Base-by-base conservation (phyloP, 2,113 vertebrate genomes). In the Myiozetetes cayanensis region DNA sequence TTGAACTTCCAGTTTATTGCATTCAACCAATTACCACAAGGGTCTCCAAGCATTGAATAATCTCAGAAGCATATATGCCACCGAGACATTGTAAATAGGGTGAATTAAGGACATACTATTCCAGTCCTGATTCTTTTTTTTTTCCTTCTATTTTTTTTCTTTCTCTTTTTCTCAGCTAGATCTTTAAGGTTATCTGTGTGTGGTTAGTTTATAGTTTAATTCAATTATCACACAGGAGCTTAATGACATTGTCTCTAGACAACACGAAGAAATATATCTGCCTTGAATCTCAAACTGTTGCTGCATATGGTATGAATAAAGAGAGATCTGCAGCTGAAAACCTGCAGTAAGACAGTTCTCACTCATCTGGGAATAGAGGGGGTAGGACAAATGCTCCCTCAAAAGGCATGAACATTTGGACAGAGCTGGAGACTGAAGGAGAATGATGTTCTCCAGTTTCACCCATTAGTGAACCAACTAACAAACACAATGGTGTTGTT, bases 401-500 rank as follows among this genome's bases (percentile, higher is more conserved):
- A 99, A 98, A 99, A 99, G 98, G 98, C 98, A 98, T 98, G 99
- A 99, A 98, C 99, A 98, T 99, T 99, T 99, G 99, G 99, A 98
- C 98, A 98, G 99, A 98, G 98, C 98, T 96, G 97, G 97, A 97
- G 98, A 98, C 98, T 98, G 98, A 98, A 98, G 98, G 98, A 98
- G 99, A 99, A 98, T 99, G 99, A 99, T 99, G 99, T 99, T 99
- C 99, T 99, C 99, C 98, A 99, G 99, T 99, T 99, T 99, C 99
- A 99, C 98, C 99, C 99, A 99, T 99, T 99, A 99, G 99, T 97
- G 99, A 99, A 99, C 98, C 98, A 98, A 99, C 99, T 98, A 99
- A 99, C 99, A 99, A 99, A 99, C 98, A 99, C 99, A 99, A 99
- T 99, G 99, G 99, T 99, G 99, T 99, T 99, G 99, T 99, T 99